Percentiles rank a stretch among this genome's conserved stretches.
Conservation (phyloP, 2,797 vertebrate genomes). For the Mus minutoides region DNA sequence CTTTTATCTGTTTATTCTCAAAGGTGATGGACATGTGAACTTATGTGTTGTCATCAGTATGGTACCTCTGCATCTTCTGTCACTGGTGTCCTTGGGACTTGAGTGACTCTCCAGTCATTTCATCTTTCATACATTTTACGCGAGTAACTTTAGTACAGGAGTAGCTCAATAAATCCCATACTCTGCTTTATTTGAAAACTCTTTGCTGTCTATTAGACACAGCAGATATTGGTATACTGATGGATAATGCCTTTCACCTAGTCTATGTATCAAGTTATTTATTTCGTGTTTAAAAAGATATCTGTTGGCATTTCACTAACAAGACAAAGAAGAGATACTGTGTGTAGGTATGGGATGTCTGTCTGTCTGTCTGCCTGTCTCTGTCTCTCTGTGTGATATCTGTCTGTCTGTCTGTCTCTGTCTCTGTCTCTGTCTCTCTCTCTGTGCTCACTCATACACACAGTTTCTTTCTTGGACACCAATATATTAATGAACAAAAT, state of each 20-base stretch:
- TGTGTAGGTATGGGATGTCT: neutral
- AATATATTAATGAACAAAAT: neutral
- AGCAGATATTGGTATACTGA: neutral
- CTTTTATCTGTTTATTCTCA: neutral
- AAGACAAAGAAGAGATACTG: neutral
- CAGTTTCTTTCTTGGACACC: neutral
- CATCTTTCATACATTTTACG: neutral
- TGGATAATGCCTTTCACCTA: neutral
- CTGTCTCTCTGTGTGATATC: too few relatives aligned
- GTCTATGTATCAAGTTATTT: neutral
- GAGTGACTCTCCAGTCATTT: neutral
- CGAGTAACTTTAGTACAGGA: neutral
- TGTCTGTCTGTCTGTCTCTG: neutral
- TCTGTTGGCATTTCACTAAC: neutral
- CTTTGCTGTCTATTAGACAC: neutral
- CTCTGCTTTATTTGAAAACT: neutral
- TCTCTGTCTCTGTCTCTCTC: too few relatives aligned
- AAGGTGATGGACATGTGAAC: neutral
- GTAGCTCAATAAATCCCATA: neutral
- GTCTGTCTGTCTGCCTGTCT: too few relatives aligned
- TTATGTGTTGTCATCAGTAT: neutral
- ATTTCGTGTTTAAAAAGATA: neutral
- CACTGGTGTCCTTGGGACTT: neutral
- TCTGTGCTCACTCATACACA: neutral
- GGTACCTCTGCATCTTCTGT: neutral